These are phyloP conservation scores for Meloidogyne chitwoodi DNA, from an alignment of 1,140 invertebrate species.

Conservation along the genomic window DNA sequence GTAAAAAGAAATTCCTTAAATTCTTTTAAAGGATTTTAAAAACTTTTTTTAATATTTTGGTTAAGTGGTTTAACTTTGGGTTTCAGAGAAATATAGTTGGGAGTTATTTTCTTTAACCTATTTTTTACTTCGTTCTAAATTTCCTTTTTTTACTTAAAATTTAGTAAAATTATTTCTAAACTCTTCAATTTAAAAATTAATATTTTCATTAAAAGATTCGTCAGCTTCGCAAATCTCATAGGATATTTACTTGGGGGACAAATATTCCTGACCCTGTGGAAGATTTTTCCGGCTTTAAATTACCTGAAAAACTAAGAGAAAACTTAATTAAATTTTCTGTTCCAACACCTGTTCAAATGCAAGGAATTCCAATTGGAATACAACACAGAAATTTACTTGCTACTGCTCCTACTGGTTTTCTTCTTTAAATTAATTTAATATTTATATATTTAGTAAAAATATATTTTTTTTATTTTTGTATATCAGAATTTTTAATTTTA, in stretches of 20 bases:
- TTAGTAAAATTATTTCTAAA: too few species aligned
- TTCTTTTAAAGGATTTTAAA: too few species aligned
- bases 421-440: conserved; percentile 7
- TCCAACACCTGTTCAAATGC: conserved; percentile 90
- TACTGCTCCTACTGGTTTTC: conserved; percentile 72
- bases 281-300: conserved; percentile 57
- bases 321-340: conserved; percentile 76
- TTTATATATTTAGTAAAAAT: too few species aligned
- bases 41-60: too few species aligned
- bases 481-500: not conserved
- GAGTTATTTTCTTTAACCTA: too few species aligned
- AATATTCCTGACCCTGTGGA: conserved; percentile 51
- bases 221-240: conserved; percentile 43
- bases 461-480: conserved; percentile 2
- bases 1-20: too few species aligned
- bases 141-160: too few species aligned
- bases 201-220: conserved; percentile 28
- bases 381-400: conserved; percentile 78
- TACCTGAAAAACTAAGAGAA: conserved; percentile 68
- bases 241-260: conserved; percentile 55
- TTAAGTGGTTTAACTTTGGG: too few species aligned
- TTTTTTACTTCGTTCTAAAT: too few species aligned
- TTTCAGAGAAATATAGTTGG: too few species aligned
- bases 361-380: conserved; percentile 82
- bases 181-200: not conserved